phyloP scores from a whole-genome alignment of 2,888 invertebrate genomes.

The Acheta domesticus region DNA sequence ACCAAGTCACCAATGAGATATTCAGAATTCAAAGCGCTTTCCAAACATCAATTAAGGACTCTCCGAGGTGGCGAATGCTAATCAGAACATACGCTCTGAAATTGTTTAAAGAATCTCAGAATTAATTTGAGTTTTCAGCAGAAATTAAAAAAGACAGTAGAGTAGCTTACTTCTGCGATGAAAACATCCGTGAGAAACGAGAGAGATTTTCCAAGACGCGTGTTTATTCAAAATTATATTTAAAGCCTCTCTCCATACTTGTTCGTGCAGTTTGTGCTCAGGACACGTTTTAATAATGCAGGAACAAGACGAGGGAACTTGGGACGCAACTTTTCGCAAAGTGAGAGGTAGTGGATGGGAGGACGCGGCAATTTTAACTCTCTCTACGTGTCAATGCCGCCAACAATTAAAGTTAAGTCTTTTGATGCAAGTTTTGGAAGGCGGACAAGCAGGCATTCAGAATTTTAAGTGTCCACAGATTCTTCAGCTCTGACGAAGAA shows the following conservation, averaged over 20 bases:
- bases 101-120: background rate
- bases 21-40: too few species aligned
- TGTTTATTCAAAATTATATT: constrained; percentile 18
- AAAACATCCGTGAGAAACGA: constrained; percentile 5
- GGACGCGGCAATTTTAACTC: background rate
- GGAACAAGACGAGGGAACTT: background rate
- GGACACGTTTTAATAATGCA: background rate
- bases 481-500: too few species aligned
- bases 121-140: background rate
- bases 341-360: background rate
- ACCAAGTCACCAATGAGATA: too few species aligned
- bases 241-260: constrained; percentile 7
- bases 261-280: background rate
- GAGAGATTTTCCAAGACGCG: background rate
- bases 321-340: background rate
- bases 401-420: background rate
- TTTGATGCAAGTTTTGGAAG: too few species aligned
- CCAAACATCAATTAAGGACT: too few species aligned
- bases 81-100: background rate
- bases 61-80: background rate
- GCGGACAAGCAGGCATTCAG: too few species aligned
- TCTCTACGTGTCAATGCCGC: background rate
- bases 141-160: background rate
- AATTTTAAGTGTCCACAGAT: too few species aligned
- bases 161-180: background rate